Conservation (phyloP, 2,113 vertebrate genomes). For the Irena cyanogastra region DNA sequence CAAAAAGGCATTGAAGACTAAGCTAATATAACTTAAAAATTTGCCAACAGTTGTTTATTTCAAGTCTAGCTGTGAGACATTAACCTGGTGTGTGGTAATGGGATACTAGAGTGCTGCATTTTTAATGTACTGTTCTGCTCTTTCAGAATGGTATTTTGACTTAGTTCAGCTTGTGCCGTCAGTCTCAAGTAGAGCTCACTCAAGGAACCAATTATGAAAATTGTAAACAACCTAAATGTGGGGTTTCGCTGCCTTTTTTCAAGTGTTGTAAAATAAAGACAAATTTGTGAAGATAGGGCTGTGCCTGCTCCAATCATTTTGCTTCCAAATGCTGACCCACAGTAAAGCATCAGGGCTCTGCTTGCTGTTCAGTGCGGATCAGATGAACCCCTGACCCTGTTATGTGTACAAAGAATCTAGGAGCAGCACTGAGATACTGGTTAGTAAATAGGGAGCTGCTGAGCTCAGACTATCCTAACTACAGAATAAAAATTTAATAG, state of each 20-base stretch:
- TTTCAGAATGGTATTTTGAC: background rate
- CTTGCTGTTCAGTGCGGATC: background rate
- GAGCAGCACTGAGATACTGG: background rate
- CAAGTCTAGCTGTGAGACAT: background rate
- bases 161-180: background rate
- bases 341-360: background rate
- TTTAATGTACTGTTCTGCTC: background rate
- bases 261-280: background rate
- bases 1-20: background rate
- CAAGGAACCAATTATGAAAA: background rate
- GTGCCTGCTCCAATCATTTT: background rate
- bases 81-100: constrained; percentile 23
- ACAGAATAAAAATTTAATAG: background rate
- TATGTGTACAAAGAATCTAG: background rate
- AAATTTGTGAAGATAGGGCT: background rate
- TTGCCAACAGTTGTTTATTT: background rate
- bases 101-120: constrained; percentile 37
- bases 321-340: background rate
- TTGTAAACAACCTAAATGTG: background rate
- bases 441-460: background rate
- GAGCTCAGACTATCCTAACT: background rate
- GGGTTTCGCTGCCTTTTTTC: background rate
- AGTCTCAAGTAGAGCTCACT: background rate
- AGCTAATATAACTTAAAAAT: background rate
- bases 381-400: background rate